Conservation (phyloP, 2,888 invertebrate species). For the Cantharis nigra region DNA sequence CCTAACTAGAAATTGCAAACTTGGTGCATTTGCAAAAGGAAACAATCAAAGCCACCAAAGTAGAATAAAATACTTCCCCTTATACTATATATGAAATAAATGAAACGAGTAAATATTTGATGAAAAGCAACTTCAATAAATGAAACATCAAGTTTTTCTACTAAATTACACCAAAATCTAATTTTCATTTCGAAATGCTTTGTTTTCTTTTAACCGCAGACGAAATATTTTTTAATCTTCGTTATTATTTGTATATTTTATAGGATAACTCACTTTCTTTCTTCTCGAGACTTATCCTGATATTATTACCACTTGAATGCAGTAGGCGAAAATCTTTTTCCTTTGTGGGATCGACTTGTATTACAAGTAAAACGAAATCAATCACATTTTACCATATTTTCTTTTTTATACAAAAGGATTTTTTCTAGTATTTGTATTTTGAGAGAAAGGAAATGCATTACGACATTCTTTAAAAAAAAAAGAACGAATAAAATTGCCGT, state of each 20-base stretch:
- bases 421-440: not conserved
- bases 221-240: not conserved
- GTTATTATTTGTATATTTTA: not conserved
- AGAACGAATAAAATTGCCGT: not conserved
- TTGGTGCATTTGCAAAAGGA: not conserved
- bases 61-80: not conserved
- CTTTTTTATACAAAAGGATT: not conserved
- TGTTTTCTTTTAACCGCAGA: not conserved
- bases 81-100: not conserved
- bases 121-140: conserved; percentile 1
- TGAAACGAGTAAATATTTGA: conserved; percentile 7
- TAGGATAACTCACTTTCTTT: not conserved
- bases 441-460: not conserved
- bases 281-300: not conserved
- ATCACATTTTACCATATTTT: not conserved
- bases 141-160: conserved; percentile 6
- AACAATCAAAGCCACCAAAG: not conserved
- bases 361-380: not conserved
- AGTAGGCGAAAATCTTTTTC: not conserved
- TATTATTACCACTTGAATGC: not conserved
- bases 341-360: not conserved
- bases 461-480: not conserved
- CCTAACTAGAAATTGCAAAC: not conserved
- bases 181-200: not conserved
- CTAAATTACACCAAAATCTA: not conserved